These are phyloP conservation scores for Toxotes jaculatrix DNA, from an alignment of 2,113 vertebrate species.

Conservation along the genomic window DNA sequence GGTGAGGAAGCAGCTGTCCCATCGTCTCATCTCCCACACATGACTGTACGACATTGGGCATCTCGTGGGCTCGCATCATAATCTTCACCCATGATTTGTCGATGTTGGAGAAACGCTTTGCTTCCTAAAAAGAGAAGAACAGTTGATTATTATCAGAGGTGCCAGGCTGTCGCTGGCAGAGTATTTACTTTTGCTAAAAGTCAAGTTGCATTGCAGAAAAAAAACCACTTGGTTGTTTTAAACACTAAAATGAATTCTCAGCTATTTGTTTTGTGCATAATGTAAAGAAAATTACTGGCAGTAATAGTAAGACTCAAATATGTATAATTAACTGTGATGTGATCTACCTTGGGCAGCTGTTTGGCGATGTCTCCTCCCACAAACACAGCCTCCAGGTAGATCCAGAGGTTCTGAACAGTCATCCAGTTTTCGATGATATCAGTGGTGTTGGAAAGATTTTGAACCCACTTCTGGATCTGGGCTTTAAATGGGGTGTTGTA, in stretches of 20 bases:
- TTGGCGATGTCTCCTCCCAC: constrained; percentile 97
- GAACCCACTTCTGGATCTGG: constrained; percentile 98
- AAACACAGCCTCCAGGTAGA: constrained; percentile 98
- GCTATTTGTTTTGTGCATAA: not conserved
- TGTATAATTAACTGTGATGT: not conserved
- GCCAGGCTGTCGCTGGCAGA: not conserved
- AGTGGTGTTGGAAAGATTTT: constrained; percentile 92
- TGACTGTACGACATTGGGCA: constrained; percentile 93
- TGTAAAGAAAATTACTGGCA: not conserved
- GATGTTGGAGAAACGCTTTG: constrained; percentile 96
- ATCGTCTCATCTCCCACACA: constrained; percentile 95
- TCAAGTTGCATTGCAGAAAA: not conserved
- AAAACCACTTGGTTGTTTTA: not conserved
- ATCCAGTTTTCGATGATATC: constrained; percentile 97
- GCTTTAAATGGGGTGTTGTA: constrained; percentile 95
- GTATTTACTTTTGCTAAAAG: not conserved
- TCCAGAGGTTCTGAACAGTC: constrained; percentile 97
- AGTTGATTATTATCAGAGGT: not conserved
- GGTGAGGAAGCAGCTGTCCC: constrained; percentile 94
- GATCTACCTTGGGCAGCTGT: constrained; percentile 93
- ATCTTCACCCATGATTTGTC: constrained; percentile 99
- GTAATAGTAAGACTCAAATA: not conserved
- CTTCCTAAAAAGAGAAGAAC: constrained; percentile 85
- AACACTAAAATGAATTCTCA: not conserved
- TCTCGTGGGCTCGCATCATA: constrained; percentile 94